Conservation (phyloP, 1,140 invertebrate genomes). For the Diabrotica undecimpunctata region DNA sequence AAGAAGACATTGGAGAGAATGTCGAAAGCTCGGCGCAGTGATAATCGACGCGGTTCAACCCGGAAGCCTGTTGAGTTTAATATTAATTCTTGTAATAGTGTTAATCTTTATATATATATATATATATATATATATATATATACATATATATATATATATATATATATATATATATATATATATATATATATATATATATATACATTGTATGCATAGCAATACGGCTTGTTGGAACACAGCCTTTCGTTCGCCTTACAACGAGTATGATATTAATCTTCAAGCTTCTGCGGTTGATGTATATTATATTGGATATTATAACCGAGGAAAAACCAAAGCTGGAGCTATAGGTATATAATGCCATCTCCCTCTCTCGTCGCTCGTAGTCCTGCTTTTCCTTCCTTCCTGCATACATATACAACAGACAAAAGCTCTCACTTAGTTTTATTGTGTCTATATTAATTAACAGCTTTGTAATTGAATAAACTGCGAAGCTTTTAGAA, state of each 20-base stretch:
- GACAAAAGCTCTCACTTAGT: constrained; percentile 32
- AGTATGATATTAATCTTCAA: constrained; percentile 46
- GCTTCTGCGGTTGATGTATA: constrained; percentile 47
- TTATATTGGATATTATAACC: constrained; percentile 47
- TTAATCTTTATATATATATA: too few relatives aligned
- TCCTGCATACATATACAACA: constrained; percentile 14
- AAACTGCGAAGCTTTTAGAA: constrained; percentile 5
- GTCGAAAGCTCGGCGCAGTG: too few relatives aligned
- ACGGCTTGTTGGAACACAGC: constrained; percentile 25
- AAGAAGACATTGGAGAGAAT: too few relatives aligned
- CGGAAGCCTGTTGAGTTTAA: too few relatives aligned
- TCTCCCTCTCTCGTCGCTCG: constrained; percentile 41
- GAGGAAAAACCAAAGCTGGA: constrained; percentile 53
- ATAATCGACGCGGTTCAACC: too few relatives aligned
- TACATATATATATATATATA: too few relatives aligned
- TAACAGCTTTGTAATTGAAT: constrained; percentile 39
- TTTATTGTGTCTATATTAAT: constrained; percentile 43
- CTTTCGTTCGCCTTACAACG: constrained; percentile 36
- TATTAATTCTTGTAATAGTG: too few relatives aligned
- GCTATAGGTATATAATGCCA: constrained; percentile 24
- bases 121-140: too few relatives aligned
- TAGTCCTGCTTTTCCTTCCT: constrained; percentile 2
- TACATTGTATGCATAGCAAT: too few relatives aligned
- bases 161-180: too few relatives aligned
- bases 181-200: too few relatives aligned